Conservation (phyloP, 2,888 invertebrate species). For the Harpalus rufipes region DNA sequence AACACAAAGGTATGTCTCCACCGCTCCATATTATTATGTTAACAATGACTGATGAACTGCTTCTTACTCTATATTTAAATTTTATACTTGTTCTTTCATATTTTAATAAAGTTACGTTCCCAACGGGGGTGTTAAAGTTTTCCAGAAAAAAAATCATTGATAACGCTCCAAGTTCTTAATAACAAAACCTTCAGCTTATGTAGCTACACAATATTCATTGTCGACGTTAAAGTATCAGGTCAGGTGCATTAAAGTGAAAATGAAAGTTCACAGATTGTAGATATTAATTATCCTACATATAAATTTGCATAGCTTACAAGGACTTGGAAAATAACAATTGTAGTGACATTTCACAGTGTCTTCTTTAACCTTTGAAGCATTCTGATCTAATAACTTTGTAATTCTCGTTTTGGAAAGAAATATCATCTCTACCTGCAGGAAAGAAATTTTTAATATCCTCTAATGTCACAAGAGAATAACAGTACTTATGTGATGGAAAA, state of each 20-base stretch:
- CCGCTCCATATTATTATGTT: neutral
- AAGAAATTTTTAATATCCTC: slow-evolving; percentile 10
- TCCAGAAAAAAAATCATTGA: slow-evolving; percentile 9
- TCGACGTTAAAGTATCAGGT: slow-evolving; percentile 5
- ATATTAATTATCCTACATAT: slow-evolving; percentile 21
- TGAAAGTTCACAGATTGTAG: slow-evolving; percentile 21
- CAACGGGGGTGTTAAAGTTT: slow-evolving; percentile 11
- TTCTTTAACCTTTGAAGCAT: slow-evolving; percentile 27
- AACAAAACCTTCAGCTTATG: slow-evolving; percentile 19
- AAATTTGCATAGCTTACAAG: slow-evolving; percentile 31
- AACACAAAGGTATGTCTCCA: neutral
- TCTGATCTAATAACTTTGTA: slow-evolving; percentile 32
- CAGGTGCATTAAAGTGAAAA: slow-evolving; percentile 29
- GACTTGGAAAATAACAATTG: slow-evolving; percentile 38
- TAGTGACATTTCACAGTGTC: slow-evolving; percentile 22
- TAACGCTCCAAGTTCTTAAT: slow-evolving; percentile 33
- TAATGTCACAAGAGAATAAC: slow-evolving; percentile 17
- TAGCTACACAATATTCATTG: slow-evolving; percentile 14
- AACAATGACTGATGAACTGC: neutral
- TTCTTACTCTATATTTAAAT: neutral
- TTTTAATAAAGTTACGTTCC: slow-evolving; percentile 14
- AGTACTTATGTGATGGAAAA: neutral
- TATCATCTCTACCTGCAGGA: slow-evolving; percentile 24
- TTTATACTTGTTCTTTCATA: slow-evolving; percentile 19
- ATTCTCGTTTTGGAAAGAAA: slow-evolving; percentile 5